Evolutionary conservation across 2,113 vertebrate genomes (phyloP).

Genomic region (Notarius quadriscutis): DNA sequence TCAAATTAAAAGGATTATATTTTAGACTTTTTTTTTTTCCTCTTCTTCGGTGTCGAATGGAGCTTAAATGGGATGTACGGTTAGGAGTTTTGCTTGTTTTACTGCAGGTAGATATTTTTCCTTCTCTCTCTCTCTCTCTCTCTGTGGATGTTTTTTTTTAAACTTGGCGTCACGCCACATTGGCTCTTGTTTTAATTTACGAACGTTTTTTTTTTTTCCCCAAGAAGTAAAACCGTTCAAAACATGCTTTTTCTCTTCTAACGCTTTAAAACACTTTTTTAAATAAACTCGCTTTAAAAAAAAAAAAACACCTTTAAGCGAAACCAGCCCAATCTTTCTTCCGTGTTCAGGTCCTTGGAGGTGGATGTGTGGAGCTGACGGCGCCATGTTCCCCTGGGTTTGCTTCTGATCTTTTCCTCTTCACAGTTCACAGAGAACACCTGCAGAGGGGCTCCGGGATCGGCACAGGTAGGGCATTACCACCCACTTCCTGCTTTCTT

Average conservation of each 20-base stretch:
- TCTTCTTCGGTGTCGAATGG: conserved; percentile 7
- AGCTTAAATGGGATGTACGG: conserved; percentile 36
- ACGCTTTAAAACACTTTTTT: not conserved
- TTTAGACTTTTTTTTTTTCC: not conserved
- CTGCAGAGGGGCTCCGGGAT: conserved; percentile 46
- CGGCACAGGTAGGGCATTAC: conserved; percentile 63
- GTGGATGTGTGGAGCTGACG: conserved; percentile 32
- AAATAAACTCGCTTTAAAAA: not conserved
- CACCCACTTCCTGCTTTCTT: too few species aligned
- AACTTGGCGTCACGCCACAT: not conserved
- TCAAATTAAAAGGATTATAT: conserved; percentile 28
- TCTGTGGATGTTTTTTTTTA: not conserved
- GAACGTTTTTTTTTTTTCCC: too few species aligned
- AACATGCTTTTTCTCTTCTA: not conserved
- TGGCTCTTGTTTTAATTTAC: not conserved
- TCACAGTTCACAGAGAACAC: conserved; percentile 55
- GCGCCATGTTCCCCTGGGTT: conserved; percentile 67
- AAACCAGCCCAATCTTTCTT: not conserved
- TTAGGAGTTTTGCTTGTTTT: conserved; percentile 53
- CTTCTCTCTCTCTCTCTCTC: too few species aligned
- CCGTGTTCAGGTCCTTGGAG: conserved; percentile 46
- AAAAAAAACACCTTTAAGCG: too few species aligned
- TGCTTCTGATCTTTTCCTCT: conserved; percentile 50
- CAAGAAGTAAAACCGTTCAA: not conserved
- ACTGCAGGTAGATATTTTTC: conserved; percentile 62